phyloP scores from a whole-genome alignment of 2,888 invertebrate genomes.

The Stenodera caucasica region DNA sequence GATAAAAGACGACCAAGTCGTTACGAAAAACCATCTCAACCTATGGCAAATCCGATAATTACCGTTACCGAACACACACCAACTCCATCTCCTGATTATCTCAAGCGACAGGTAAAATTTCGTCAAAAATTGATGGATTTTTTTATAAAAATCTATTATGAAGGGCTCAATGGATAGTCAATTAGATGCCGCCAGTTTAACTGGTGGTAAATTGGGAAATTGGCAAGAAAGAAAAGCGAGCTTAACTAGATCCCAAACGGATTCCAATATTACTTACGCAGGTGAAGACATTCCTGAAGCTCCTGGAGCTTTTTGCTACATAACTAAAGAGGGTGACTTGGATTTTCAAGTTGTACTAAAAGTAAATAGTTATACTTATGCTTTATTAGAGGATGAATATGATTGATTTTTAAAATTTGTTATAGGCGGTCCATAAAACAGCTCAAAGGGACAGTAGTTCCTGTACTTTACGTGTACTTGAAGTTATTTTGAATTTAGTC shows the following conservation, averaged over 20 bases:
- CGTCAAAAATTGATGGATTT: no score
- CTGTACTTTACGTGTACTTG: slow-evolving; percentile 86
- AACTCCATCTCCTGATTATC: slow-evolving; percentile 84
- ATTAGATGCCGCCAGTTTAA: slow-evolving; percentile 69
- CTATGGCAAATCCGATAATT: slow-evolving; percentile 90
- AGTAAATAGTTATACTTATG: slow-evolving; percentile 55
- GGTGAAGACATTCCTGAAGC: slow-evolving; percentile 87
- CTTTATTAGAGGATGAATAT: neutral
- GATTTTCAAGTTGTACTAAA: slow-evolving; percentile 86
- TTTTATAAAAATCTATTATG: neutral
- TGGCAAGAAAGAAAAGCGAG: slow-evolving; percentile 71
- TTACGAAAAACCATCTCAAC: slow-evolving; percentile 59
- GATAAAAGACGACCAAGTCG: slow-evolving; percentile 63
- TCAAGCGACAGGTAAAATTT: slow-evolving; percentile 70
- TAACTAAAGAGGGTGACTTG: slow-evolving; percentile 93
- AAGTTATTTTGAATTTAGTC: slow-evolving; percentile 88
- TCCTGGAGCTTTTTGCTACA: slow-evolving; percentile 86
- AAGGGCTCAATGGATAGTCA: slow-evolving; percentile 86
- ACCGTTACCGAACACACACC: slow-evolving; percentile 97
- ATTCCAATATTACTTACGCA: slow-evolving; percentile 87
- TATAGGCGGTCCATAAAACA: slow-evolving; percentile 83
- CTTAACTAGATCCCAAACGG: slow-evolving; percentile 80
- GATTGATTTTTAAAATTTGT: slow-evolving; percentile 13
- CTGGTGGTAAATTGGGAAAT: slow-evolving; percentile 63
- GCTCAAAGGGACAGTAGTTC: slow-evolving; percentile 81